Evolutionary conservation across 2,888 invertebrate species (phyloP), one percentile per base, ranked within the genome.

Genomic region (Mellilla xanthometata): DNA sequence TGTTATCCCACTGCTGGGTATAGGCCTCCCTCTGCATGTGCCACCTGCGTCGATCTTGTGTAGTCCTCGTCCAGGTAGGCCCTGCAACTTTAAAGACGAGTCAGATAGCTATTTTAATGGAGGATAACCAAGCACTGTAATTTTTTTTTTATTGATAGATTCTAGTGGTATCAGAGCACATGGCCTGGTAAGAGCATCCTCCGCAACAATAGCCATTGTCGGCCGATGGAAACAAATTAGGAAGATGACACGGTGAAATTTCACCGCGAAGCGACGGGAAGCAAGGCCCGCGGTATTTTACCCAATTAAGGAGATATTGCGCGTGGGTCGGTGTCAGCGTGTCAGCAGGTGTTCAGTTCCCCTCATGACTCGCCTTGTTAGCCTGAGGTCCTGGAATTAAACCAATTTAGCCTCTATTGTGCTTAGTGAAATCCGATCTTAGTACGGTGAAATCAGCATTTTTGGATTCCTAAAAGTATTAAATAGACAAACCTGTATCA

Each of bases 161-260:
- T 5, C 15, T 10, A 19, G 41, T 42, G 44, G 15, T 9, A 6
- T 38, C 33, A 11, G 50, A 50, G 49, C 46, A 38, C 54, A 52
- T 47, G 52, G 57, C 56, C 49, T 24, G 36, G 55, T 54, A 41
- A 58, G 54, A 42, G 53, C 58, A 48, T 55, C 58, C 53, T 36
- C 24, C 52, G 47, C 57, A 74, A 80, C 77, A 85, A 84, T 72
- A 62, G 62, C 65, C 65, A 74, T 81, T 83, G 81, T 84, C 64
- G 72, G 64, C 63, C 69, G 72, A 73, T 76, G 67, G 70, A 74
- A 81, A 76, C 76, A 74, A 82, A 84, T 85, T 84, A 82, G 71
- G 65, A 65, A 54, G 69, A 79, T 82, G 81, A 82, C 77, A 60
- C 55, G 54, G 74, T 67, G 55, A 65, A 76, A 74, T 72, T 58